Evolutionary conservation across 1,140 invertebrate genomes (phyloP).

Genomic region (Trachymyrmex cornetzi): DNA sequence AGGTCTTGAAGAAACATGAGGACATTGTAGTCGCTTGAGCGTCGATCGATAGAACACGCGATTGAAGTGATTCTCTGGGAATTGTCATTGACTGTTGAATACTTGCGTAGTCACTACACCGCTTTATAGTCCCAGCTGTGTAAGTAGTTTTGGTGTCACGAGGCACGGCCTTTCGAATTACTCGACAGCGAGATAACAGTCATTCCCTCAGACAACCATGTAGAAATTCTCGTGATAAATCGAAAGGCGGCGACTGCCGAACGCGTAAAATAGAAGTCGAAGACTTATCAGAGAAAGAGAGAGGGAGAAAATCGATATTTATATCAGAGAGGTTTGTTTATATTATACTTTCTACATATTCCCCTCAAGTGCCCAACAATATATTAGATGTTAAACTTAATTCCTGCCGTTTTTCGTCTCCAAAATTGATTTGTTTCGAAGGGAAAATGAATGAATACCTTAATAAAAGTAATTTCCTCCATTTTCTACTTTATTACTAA

Average conservation of each 20-base stretch:
- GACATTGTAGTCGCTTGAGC: constrained; percentile 23
- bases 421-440: too few species aligned
- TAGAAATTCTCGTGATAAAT: constrained; percentile 12
- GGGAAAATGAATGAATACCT: too few species aligned
- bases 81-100: constrained; percentile 34
- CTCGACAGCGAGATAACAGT: constrained; percentile 13
- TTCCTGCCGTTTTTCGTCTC: too few species aligned
- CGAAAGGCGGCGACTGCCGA: not conserved
- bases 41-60: not conserved
- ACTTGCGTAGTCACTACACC: constrained; percentile 27
- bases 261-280: not conserved
- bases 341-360: too few species aligned
- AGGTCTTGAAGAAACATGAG: constrained; percentile 7
- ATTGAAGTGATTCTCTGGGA: not conserved
- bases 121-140: constrained; percentile 24
- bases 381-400: too few species aligned
- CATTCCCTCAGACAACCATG: not conserved
- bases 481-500: too few species aligned
- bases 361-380: too few species aligned
- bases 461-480: too few species aligned
- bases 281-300: too few species aligned
- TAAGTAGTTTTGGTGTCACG: constrained; percentile 56
- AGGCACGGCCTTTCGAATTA: constrained; percentile 50
- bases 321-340: too few species aligned
- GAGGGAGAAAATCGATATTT: too few species aligned